phyloP scores from a whole-genome alignment of 2,113 vertebrate species.

The Excalfactoria chinensis region DNA sequence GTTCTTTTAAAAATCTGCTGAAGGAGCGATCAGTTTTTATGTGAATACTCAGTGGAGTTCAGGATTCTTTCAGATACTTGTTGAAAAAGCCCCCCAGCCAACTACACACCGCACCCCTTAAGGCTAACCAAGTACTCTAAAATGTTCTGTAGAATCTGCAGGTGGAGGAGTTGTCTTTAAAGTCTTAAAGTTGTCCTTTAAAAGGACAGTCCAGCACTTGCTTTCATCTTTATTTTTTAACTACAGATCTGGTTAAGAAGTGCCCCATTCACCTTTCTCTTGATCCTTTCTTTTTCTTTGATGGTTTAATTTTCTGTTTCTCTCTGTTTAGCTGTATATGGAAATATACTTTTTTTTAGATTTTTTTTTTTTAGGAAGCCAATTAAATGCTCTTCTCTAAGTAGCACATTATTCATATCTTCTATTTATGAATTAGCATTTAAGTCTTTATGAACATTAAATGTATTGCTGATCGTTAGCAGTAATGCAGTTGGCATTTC shows the following conservation, averaged over 20 bases:
- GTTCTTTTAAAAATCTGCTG: not conserved
- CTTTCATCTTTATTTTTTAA: not conserved
- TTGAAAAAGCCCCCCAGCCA: not conserved
- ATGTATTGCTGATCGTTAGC: not conserved
- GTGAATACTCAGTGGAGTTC: not conserved
- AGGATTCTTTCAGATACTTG: not conserved
- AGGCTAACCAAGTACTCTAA: not conserved
- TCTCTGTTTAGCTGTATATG: not conserved
- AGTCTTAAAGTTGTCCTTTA: too few species aligned
- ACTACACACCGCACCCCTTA: not conserved
- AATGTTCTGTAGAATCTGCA: not conserved
- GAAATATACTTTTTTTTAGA: not conserved
- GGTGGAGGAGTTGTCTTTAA: rapidly evolving
- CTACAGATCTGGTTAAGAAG: not conserved
- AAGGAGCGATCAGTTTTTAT: not conserved
- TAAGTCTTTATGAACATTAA: not conserved
- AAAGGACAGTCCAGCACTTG: not conserved
- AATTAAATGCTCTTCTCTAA: not conserved
- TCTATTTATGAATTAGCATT: not conserved
- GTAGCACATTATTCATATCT: not conserved
- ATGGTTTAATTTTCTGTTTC: not conserved
- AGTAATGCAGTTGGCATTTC: not conserved
- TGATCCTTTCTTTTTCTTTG: not conserved
- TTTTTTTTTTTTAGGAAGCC: not conserved
- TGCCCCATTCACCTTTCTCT: not conserved